These are phyloP conservation scores for Lobophora halterata DNA, from an alignment of 2,888 invertebrate genomes.

Conservation along the genomic window DNA sequence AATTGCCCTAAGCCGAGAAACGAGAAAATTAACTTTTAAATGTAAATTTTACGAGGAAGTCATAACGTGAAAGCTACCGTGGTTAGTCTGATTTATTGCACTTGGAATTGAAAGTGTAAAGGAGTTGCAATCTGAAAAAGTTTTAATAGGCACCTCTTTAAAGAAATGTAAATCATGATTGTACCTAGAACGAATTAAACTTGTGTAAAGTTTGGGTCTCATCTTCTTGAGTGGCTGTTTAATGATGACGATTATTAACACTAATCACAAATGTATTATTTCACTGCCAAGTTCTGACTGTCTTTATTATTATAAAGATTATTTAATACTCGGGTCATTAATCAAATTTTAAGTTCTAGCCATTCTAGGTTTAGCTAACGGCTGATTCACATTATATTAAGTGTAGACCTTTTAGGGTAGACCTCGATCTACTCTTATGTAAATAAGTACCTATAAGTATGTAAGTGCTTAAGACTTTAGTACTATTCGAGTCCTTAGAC, in stretches of 20 bases:
- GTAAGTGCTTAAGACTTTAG: too few relatives aligned
- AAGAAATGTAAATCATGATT: slow-evolving; percentile 77
- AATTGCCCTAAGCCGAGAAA: slow-evolving; percentile 67
- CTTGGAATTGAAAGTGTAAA: slow-evolving; percentile 78
- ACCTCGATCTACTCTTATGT: too few relatives aligned
- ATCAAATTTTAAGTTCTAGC: slow-evolving; percentile 11
- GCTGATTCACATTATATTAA: too few relatives aligned
- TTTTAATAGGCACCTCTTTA: slow-evolving; percentile 80
- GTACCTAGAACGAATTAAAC: slow-evolving; percentile 64
- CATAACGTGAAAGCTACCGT: slow-evolving; percentile 78
- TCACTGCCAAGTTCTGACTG: slow-evolving; percentile 37
- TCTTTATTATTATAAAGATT: slow-evolving; percentile 24
- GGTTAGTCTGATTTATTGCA: slow-evolving; percentile 77
- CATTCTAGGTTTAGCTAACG: too few relatives aligned
- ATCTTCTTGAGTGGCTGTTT: slow-evolving; percentile 64
- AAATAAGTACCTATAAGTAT: too few relatives aligned
- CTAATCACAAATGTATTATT: slow-evolving; percentile 55
- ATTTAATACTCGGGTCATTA: slow-evolving; percentile 17
- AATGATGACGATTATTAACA: slow-evolving; percentile 63
- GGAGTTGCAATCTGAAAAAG: slow-evolving; percentile 79
- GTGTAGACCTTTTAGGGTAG: too few relatives aligned
- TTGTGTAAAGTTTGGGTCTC: slow-evolving; percentile 67
- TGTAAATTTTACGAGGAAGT: slow-evolving; percentile 80
- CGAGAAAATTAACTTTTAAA: slow-evolving; percentile 79
- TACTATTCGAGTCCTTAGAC: too few relatives aligned